These are phyloP conservation scores for Drosophila ogumai DNA, from an alignment of 1,140 invertebrate genomes.

Conservation along the genomic window DNA sequence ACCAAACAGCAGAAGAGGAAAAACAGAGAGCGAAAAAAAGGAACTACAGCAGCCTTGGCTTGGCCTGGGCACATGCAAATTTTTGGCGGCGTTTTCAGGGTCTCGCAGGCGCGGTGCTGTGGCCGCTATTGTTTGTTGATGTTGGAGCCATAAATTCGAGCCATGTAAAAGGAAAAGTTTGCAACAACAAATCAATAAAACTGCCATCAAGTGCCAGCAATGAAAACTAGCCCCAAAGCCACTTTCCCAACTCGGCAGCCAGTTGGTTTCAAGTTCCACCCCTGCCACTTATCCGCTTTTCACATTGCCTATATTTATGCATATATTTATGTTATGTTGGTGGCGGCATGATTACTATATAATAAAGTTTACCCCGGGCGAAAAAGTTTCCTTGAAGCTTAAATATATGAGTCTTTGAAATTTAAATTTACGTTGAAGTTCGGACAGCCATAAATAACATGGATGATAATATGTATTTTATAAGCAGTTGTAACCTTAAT, in stretches of 20 bases:
- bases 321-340: slow-evolving; percentile 51
- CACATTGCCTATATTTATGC: slow-evolving; percentile 37
- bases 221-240: slow-evolving; percentile 60
- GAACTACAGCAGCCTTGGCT: slow-evolving; percentile 54
- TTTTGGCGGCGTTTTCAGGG: slow-evolving; percentile 72
- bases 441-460: slow-evolving; percentile 5
- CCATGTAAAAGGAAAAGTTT: slow-evolving; percentile 61
- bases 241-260: slow-evolving; percentile 39
- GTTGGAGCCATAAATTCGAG: slow-evolving; percentile 64
- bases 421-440: slow-evolving; percentile 12
- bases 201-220: slow-evolving; percentile 57
- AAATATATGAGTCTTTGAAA: slow-evolving; percentile 22
- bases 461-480: background rate
- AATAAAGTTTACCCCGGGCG: slow-evolving; percentile 33
- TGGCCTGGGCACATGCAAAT: slow-evolving; percentile 64
- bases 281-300: slow-evolving; percentile 25
- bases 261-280: slow-evolving; percentile 24
- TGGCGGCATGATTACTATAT: slow-evolving; percentile 25
- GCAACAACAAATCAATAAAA: slow-evolving; percentile 78
- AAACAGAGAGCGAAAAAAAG: slow-evolving; percentile 15
- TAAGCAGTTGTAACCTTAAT: background rate
- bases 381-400: slow-evolving; percentile 17
- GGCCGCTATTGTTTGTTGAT: slow-evolving; percentile 41
- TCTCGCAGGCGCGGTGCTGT: slow-evolving; percentile 30
- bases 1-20: slow-evolving; percentile 3